Conservation (phyloP, 1,140 invertebrate genomes). For the Steinernema feltiae region DNA sequence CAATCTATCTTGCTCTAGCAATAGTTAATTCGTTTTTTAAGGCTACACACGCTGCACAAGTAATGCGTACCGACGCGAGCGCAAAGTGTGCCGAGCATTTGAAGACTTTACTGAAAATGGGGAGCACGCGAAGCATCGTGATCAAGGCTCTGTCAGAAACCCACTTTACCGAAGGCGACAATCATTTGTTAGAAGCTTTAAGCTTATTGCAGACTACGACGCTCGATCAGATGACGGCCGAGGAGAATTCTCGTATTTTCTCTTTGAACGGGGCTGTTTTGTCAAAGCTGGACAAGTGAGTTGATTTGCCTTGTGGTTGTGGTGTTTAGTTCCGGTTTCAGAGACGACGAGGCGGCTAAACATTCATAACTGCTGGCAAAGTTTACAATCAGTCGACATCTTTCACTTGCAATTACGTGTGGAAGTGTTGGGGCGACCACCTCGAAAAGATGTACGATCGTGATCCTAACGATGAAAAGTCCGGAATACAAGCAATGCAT, state of each 20-base stretch:
- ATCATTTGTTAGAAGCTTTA: background rate
- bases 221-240: background rate
- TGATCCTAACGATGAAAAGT: background rate
- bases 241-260: background rate
- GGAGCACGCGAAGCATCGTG: background rate
- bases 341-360: background rate
- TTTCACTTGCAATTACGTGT: background rate
- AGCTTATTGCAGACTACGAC: background rate
- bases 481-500: background rate
- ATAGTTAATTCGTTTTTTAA: background rate
- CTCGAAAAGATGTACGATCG: background rate
- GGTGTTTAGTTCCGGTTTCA: background rate
- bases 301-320: background rate
- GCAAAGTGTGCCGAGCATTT: background rate
- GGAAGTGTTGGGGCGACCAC: background rate
- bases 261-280: background rate
- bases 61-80: background rate
- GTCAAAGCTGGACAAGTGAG: background rate
- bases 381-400: background rate
- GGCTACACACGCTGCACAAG: background rate
- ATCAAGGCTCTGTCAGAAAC: background rate
- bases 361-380: background rate
- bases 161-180: background rate
- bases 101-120: background rate
- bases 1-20: background rate